Base-by-base conservation (phyloP, 2,888 invertebrate species). In the Parapristionchus giblindavisi region DNA sequence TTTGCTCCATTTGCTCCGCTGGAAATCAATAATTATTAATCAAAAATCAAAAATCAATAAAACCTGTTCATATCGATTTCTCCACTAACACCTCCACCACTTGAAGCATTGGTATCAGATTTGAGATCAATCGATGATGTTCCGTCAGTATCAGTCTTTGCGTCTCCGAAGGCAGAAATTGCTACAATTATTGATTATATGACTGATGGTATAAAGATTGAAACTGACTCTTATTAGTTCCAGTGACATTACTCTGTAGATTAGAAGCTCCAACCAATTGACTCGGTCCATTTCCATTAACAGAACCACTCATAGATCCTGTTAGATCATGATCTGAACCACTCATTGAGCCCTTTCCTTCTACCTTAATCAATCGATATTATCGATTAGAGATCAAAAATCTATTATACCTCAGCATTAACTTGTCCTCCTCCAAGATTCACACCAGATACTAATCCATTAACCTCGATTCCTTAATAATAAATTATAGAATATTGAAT, bases 181-280 rank as follows among this genome's bases (percentile, higher is more conserved):
- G 81, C 83, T 83, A 68, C 43, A 65, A 65, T 0, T 36, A 24
- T n/a, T 43, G 11, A 14, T 43, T 43, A 4, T 76, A 36, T 29
- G 21, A 43, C 34, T 21, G 8, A 29, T 78, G 17, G 21, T 6
- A 72, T 48, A 38, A 17, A 38, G 27, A 24, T 36, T 17, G 65
- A 11, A 1, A 68, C 78, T 61, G 14, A 81, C 80, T 81, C 5
- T 34, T 66, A 36, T 77, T 80, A 24, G 60, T 61, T 52, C 76
- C 71, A 0, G 80, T 76, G 21, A 58, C 51, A 32, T 84, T 84
- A 43, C 77, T 78, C 32, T 77, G 72, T 34, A 84, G 75, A 58
- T 83, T 78, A n/a, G 75, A 77, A 1, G 83, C 84, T 52, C 83
- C 84, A 38, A 84, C 80, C 4, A 84, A 52, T 17, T 78, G 80